These are phyloP conservation scores for Microdon myrmicae DNA, from an alignment of 2,888 invertebrate species.

Conservation along the genomic window DNA sequence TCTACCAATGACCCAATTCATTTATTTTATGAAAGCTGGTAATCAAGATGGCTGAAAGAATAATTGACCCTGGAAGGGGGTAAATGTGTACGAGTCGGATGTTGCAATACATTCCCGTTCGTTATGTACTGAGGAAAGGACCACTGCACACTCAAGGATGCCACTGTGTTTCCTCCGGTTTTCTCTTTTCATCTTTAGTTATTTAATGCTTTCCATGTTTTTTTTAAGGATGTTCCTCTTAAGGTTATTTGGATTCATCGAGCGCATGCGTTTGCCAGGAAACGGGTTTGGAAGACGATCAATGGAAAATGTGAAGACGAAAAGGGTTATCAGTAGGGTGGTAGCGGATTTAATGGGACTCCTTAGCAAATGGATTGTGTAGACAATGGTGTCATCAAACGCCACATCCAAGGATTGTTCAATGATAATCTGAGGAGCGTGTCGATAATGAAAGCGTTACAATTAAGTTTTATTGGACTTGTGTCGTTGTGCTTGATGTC, in stretches of 20 bases:
- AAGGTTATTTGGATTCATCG: too few species aligned
- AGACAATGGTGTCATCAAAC: conserved; percentile 7
- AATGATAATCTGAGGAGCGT: conserved; percentile 49
- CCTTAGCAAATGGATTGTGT: conserved; percentile 41
- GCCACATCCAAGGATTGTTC: conserved; percentile 34
- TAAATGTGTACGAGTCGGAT: background rate
- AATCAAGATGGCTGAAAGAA: conserved; percentile 51
- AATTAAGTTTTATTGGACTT: conserved; percentile 52
- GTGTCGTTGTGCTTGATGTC: conserved; percentile 5
- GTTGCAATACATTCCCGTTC: background rate
- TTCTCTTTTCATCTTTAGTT: too few species aligned
- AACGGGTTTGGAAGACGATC: too few species aligned
- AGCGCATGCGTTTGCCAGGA: conserved; percentile 41
- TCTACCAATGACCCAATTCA: conserved; percentile 35
- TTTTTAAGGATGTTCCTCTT: too few species aligned
- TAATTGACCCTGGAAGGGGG: conserved; percentile 25
- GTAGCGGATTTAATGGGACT: conserved; percentile 28
- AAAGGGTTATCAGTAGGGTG: conserved; percentile 18
- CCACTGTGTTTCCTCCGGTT: too few species aligned
- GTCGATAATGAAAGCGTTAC: conserved; percentile 50
- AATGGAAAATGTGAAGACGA: too few species aligned
- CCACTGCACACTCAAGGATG: too few species aligned
- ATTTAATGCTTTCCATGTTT: too few species aligned
- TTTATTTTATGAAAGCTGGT: conserved; percentile 51
- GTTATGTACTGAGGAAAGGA: too few species aligned